A percentile compares a stretch with the other conserved stretches of the same genome.
Conservation (phyloP, 2,113 vertebrate species). For the Eidolon helvum region DNA sequence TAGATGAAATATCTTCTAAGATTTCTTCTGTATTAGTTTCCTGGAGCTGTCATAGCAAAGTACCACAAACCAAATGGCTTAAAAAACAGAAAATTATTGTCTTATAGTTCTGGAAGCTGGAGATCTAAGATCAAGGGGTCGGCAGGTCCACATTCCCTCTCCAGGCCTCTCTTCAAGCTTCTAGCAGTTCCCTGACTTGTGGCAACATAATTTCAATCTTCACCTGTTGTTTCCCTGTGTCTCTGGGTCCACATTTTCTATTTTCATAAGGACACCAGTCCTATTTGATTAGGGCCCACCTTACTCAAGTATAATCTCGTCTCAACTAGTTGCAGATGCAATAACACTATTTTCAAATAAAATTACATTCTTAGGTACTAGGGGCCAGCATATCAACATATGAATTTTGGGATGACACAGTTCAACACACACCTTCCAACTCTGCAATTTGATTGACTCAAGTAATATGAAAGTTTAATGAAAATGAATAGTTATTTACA, state of each 20-base stretch:
- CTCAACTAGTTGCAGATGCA: not conserved
- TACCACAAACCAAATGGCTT: not conserved
- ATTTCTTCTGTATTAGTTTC: not conserved
- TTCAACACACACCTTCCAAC: not conserved
- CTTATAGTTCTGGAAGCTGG: not conserved
- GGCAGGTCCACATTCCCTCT: accelerated
- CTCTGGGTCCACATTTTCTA: not conserved
- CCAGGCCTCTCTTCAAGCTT: not conserved
- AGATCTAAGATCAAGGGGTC: not conserved
- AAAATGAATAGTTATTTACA: not conserved
- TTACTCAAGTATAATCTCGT: not conserved
- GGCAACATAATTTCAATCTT: not conserved
- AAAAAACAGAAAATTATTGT: not conserved
- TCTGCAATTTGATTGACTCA: not conserved
- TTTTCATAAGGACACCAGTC: not conserved
- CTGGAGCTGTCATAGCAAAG: not conserved
- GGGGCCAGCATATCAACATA: not conserved
- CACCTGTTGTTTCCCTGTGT: accelerated
- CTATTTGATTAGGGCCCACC: not conserved
- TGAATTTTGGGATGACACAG: not conserved
- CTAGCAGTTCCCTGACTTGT: not conserved
- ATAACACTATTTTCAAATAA: not conserved
- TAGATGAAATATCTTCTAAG: not conserved
- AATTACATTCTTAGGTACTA: not conserved
- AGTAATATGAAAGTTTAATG: not conserved